These are phyloP conservation scores for Takifugu bimaculatus DNA, from an alignment of 2,113 vertebrate genomes.

Conservation along the genomic window DNA sequence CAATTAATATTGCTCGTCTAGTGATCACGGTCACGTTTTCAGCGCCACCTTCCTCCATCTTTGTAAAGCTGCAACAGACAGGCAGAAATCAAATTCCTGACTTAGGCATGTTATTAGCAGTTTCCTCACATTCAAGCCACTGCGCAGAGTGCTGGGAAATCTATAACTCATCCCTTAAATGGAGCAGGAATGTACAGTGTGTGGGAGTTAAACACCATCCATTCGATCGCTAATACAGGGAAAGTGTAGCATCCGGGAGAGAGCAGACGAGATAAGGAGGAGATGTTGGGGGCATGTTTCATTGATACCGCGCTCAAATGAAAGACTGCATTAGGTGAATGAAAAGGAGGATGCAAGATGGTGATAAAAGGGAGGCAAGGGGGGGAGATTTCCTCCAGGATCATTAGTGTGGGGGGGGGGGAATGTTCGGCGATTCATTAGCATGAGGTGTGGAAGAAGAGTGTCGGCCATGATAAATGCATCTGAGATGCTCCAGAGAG, in stretches of 20 bases:
- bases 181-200: constrained; percentile 38
- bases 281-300: constrained; percentile 45
- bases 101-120: constrained; percentile 27
- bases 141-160: constrained; percentile 34
- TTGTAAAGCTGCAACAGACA: constrained; percentile 15
- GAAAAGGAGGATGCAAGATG: constrained; percentile 41
- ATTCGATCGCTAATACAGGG: constrained; percentile 40
- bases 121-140: constrained; percentile 35
- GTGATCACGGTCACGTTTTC: too few relatives aligned
- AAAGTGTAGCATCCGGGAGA: constrained; percentile 5
- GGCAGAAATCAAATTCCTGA: constrained; percentile 33
- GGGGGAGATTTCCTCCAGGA: constrained; percentile 38
- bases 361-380: constrained; percentile 60
- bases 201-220: constrained; percentile 43
- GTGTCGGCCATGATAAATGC: constrained; percentile 46
- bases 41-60: background rate
- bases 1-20: too few relatives aligned
- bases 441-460: constrained; percentile 39
- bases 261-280: constrained; percentile 32
- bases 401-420: constrained; percentile 47
- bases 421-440: constrained; percentile 55
- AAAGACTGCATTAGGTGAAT: constrained; percentile 51
- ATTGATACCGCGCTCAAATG: constrained; percentile 49
- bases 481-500: constrained; percentile 33
- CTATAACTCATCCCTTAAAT: constrained; percentile 54